Base-by-base conservation (phyloP, 2,113 vertebrate species). In the Hucho hucho region DNA sequence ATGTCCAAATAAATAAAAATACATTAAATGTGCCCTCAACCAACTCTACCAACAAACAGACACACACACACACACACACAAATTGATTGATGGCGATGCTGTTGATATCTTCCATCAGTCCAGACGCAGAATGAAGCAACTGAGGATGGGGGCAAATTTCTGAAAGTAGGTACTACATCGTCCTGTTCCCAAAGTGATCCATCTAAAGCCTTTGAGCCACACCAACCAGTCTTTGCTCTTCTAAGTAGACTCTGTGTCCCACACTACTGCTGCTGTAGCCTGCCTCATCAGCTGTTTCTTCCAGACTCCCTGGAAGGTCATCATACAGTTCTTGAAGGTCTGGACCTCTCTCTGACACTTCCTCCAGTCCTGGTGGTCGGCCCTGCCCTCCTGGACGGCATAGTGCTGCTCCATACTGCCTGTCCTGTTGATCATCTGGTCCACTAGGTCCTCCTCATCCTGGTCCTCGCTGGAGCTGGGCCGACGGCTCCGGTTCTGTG, bases 361-460 rank as follows among this genome's bases (percentile, higher is more conserved):
- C 16, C 96, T 77, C 97, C 97, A 98, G 91, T 98, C 97, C 89
- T 92, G 95, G 64, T 93, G 85, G n/a, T 93, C 92, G 0, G 94
- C 94, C 95, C 97, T 98, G 87, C 97, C 98, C 46, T 97, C 94
- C 88, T 97, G 96, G 70, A 99, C 90, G 0, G 92, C 92, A 0
- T 94, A 94, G 74, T 98, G 97, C 43, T 91, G 92, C 20, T 89
- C 82, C 1, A 91, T 86, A 43, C 97, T 98, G 64, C 97, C 96
- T 0, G 94, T 97, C 43, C 91, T 92, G 0, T 88, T 85, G 74
- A 99, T 95, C 92, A 95, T 91, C 75, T 81, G 89, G 0, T 98
- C 97, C 72, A 99, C 79, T 0, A 95, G 96, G 72, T 98, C 97
- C 4, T 94, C 95, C 13, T 87, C 37, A 43, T 43, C 93, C 0